Evolutionary conservation across 2,888 invertebrate species (phyloP).

Genomic region (Deroplatys truncata): DNA sequence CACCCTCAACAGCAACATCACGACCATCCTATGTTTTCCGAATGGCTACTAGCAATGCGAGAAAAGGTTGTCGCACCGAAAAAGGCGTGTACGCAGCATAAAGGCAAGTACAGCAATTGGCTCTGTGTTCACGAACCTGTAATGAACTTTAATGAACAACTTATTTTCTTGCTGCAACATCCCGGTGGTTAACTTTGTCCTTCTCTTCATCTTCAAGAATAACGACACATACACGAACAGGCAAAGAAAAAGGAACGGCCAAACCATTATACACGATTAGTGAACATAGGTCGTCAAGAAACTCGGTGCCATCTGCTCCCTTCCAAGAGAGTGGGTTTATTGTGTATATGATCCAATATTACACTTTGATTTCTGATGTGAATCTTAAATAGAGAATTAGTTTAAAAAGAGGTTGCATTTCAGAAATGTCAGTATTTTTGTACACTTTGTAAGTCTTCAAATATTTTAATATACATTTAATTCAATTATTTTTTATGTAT

Average conservation of each 20-base stretch:
- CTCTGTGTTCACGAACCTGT: constrained; percentile 19
- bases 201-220: constrained; percentile 5
- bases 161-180: constrained; percentile 16
- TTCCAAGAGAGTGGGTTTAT: neutral
- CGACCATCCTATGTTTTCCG: neutral
- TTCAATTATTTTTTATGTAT: no score
- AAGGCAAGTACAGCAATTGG: neutral
- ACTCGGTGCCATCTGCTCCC: neutral
- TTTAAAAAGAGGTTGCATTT: no score
- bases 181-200: constrained; percentile 20
- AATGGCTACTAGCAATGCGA: neutral
- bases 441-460: no score
- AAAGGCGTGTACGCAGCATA: neutral
- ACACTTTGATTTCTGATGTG: neutral
- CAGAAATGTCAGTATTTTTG: no score
- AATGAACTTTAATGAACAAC: constrained; percentile 27
- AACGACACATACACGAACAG: constrained; percentile 13
- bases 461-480: no score
- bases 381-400: neutral
- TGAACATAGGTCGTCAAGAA: constrained; percentile 5
- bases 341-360: neutral
- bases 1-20: no score
- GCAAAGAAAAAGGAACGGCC: constrained; percentile 17
- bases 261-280: constrained; percentile 21
- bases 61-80: neutral